phyloP scores from a whole-genome alignment of 2,113 vertebrate genomes.

The Steatornis caripensis region DNA sequence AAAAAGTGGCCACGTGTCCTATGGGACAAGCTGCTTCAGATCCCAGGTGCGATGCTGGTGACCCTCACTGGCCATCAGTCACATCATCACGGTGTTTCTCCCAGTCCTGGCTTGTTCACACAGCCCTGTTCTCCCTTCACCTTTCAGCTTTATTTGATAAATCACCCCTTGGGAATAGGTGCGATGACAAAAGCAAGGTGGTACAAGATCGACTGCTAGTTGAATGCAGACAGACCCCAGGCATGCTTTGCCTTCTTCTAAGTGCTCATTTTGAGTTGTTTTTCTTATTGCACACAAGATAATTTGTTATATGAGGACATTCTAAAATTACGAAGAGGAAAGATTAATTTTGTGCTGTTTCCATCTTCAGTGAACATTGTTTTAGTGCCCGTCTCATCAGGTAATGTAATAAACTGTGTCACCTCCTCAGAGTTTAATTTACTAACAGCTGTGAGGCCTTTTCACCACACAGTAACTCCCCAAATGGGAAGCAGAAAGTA shows the following conservation, averaged over 20 bases:
- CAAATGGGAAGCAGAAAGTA: not conserved
- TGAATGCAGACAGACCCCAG: not conserved
- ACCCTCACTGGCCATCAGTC: not conserved
- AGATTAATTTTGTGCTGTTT: not conserved
- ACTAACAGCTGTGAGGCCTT: not conserved
- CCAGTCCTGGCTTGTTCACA: not conserved
- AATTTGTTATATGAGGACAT: not conserved
- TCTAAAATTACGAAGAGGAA: not conserved
- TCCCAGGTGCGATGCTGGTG: not conserved
- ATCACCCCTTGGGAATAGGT: not conserved
- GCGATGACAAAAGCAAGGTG: not conserved
- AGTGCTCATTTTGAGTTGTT: not conserved
- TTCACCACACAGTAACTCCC: not conserved
- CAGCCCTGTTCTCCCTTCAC: not conserved
- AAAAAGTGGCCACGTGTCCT: not conserved
- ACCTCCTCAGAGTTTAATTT: not conserved
- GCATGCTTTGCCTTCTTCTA: not conserved
- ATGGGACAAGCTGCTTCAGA: fast-evolving
- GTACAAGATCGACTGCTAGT: not conserved
- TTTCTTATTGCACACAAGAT: not conserved
- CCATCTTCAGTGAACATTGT: not conserved
- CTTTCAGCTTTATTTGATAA: not conserved
- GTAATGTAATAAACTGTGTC: slow-evolving; percentile 20
- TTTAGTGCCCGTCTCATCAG: not conserved
- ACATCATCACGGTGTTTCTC: too few species aligned